Evolutionary conservation across 2,888 invertebrate species (phyloP), one percentile per base, ranked within the genome.

Genomic region (Oligia strigilis): DNA sequence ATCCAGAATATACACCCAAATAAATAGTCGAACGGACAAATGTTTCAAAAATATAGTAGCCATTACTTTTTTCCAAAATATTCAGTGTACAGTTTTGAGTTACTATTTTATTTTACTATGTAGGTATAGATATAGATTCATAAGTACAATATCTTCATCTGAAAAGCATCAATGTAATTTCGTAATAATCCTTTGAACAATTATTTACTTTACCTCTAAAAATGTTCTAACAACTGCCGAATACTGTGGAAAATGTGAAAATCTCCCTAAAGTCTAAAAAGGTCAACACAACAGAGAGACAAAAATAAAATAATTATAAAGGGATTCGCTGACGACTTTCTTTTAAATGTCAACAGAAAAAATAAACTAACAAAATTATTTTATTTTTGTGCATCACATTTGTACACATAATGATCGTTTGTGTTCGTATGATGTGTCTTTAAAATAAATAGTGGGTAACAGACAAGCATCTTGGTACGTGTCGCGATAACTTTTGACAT

Each of bases 381-480:
- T 83, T 76, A 78, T 85, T 84, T 85, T 78, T 74, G 82, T 78
- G 76, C 82, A 76, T 78, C 55, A 66, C 74, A 74, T 83, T 85
- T 87, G 62, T 79, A 69, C 46, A 70, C 66, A 73, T 86, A 87
- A 85, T 85, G 87, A 87, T 78, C 81, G 70, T 86, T 82, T 87
- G 85, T 77, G 71, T 69, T 78, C 76, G 17, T 85, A 81, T 67
- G 74, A 78, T 78, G 77, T 80, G 87, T 82, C 70, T 87, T 80
- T 89, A 87, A 85, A 84, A 87, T 74, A 73, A 77, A 78, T 82
- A 84, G 92, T 92, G 90, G 92, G 92, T 91, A 91, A 87, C 85
- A 82, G 92, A 93, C 92, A 86, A 77, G 29, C 84, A 92, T 92
- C 92, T 88, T 65, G 83, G 85, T 89, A 93, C 93, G 93, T 92